Evolutionary conservation across 30 jellyfish, hydroid and myxozoan genomes (phyloP).

Genomic region (Aurelia coerulea): DNA sequence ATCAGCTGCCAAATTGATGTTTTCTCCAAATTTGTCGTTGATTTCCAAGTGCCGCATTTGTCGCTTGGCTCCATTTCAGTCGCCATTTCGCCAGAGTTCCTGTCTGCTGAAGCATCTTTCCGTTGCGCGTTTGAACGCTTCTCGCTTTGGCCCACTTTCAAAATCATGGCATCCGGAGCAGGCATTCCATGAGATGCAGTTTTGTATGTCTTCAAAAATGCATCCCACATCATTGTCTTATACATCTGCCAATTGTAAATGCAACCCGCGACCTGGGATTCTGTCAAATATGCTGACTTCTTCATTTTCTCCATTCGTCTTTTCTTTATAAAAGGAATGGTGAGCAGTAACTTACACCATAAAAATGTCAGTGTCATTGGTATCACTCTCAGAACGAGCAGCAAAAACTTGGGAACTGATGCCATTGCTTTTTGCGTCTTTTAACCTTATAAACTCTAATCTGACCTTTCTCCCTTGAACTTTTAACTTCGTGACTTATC

Average conservation of each 20-base stretch:
- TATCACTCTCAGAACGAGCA: neutral
- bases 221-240: neutral
- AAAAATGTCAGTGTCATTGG: conserved; percentile 16
- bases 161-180: conserved; percentile 44
- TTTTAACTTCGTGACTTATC: neutral
- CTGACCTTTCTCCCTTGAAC: conserved; percentile 40
- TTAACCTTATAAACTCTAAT: neutral
- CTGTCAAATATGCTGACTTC: neutral
- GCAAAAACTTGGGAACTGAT: conserved; percentile 3
- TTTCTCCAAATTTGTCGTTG: neutral
- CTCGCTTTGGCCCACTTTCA: neutral
- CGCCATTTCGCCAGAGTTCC: neutral
- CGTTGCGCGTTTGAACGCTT: too few relatives aligned
- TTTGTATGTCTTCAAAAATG: conserved; percentile 21
- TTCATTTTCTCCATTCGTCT: neutral
- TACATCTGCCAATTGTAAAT: conserved; percentile 54
- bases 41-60: neutral
- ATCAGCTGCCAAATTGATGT: conserved; percentile 12
- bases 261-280: conserved; percentile 39
- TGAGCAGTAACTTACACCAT: neutral
- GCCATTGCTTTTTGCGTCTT: neutral
- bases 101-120: neutral
- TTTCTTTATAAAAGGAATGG: neutral
- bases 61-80: too few relatives aligned
- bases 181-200: conserved; percentile 8